Percentiles rank a stretch among this genome's conserved stretches.
phyloP scores from a whole-genome alignment of 1,140 invertebrate species.

The Ephestia elutella region DNA sequence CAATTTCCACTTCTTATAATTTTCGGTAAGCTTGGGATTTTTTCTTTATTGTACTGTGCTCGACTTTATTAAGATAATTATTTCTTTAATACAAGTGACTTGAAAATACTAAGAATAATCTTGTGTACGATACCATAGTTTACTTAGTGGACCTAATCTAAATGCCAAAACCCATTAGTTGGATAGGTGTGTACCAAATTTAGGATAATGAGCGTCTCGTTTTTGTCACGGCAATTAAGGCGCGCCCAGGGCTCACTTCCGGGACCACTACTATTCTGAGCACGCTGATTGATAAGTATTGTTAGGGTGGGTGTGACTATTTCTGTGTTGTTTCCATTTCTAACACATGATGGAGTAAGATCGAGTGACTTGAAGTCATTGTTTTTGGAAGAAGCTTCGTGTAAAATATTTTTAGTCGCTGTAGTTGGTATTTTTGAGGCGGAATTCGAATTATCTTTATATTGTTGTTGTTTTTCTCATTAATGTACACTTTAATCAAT shows the following conservation, averaged over 20 bases:
- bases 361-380: neutral
- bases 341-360: neutral
- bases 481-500: too few species aligned
- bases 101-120: too few species aligned
- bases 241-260: conserved; percentile 30
- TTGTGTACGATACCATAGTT: neutral
- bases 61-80: too few species aligned
- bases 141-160: neutral
- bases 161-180: conserved; percentile 19
- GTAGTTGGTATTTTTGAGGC: too few species aligned
- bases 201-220: conserved; percentile 26
- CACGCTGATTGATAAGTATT: conserved; percentile 34
- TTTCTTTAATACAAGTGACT: too few species aligned
- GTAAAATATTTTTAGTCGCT: neutral
- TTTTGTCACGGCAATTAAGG: conserved; percentile 42
- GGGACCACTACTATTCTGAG: conserved; percentile 33
- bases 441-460: too few species aligned
- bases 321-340: conserved; percentile 7
- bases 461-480: too few species aligned
- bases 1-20: too few species aligned
- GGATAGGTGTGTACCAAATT: conserved; percentile 24
- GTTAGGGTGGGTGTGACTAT: conserved; percentile 8
- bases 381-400: too few species aligned
- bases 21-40: too few species aligned
- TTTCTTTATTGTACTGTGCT: too few species aligned